Evolutionary conservation across 2,888 invertebrate genomes (phyloP).

Genomic region (Agrochola circellaris): DNA sequence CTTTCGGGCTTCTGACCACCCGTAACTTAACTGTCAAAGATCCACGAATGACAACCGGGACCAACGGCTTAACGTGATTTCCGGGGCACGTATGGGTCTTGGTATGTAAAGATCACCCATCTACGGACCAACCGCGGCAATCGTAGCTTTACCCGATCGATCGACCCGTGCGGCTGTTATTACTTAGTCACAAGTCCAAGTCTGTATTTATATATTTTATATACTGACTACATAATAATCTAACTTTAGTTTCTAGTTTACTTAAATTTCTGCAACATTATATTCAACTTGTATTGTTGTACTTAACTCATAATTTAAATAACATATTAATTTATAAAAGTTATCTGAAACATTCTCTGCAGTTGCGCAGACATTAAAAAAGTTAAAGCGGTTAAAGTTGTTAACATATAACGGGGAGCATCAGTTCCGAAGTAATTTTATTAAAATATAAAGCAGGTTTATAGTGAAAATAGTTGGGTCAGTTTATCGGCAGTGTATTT

Average conservation of each 20-base stretch:
- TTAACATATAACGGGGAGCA: conserved; percentile 23
- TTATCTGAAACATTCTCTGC: conserved; percentile 17
- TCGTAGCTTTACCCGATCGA: too few relatives aligned
- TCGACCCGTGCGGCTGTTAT: too few relatives aligned
- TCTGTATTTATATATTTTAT: too few relatives aligned
- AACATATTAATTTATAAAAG: background rate
- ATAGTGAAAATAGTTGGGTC: background rate
- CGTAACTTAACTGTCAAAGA: too few relatives aligned
- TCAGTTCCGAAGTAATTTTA: conserved; percentile 20
- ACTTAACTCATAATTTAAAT: background rate
- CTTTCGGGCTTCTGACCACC: too few relatives aligned
- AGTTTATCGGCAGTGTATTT: background rate
- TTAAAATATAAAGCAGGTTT: conserved; percentile 9
- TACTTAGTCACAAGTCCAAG: too few relatives aligned
- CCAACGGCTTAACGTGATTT: too few relatives aligned
- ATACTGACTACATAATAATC: background rate
- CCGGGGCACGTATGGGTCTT: too few relatives aligned
- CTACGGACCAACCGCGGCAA: too few relatives aligned
- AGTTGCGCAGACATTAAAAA: conserved; percentile 48
- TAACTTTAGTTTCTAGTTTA: background rate
- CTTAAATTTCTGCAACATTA: background rate
- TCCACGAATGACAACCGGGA: too few relatives aligned
- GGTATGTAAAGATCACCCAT: too few relatives aligned
- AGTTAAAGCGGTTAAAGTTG: conserved; percentile 38
- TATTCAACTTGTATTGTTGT: background rate